Conservation (phyloP, 64 coral and sea anemone species). For the Orbicella faveolata region DNA sequence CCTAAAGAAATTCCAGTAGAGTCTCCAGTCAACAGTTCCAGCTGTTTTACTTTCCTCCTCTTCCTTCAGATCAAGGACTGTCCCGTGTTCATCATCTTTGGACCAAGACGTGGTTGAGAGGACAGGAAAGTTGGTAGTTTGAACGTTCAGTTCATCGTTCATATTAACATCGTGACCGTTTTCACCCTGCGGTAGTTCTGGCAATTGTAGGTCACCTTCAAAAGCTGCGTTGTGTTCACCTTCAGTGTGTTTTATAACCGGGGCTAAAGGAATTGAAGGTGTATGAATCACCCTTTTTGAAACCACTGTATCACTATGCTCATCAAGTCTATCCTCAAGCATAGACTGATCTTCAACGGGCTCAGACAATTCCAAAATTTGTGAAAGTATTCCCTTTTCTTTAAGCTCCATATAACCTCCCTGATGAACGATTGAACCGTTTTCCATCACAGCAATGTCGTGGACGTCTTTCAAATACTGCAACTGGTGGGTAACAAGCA, state of each 20-base stretch:
- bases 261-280: no score
- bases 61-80: not conserved
- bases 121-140: not conserved
- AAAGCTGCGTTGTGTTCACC: no score
- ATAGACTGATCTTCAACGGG: not conserved
- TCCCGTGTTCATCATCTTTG: not conserved
- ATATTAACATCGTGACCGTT: no score
- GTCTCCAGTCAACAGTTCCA: constrained; percentile 24
- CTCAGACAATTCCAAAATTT: not conserved
- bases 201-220: no score
- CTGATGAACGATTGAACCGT: constrained; percentile 7
- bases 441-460: constrained; percentile 28
- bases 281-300: no score
- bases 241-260: no score
- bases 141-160: not conserved
- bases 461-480: constrained; percentile 31
- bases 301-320: no score
- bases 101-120: not conserved
- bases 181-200: no score
- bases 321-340: no score
- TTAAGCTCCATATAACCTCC: constrained; percentile 22
- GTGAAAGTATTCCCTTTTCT: not conserved
- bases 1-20: constrained; percentile 62
- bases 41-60: constrained; percentile 8
- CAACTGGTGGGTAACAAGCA: constrained; percentile 54